A percentile compares a stretch with the other conserved stretches of the same genome.
phyloP scores from a whole-genome alignment of 92 coral and sea anemone species.

The Ricordea florida region DNA sequence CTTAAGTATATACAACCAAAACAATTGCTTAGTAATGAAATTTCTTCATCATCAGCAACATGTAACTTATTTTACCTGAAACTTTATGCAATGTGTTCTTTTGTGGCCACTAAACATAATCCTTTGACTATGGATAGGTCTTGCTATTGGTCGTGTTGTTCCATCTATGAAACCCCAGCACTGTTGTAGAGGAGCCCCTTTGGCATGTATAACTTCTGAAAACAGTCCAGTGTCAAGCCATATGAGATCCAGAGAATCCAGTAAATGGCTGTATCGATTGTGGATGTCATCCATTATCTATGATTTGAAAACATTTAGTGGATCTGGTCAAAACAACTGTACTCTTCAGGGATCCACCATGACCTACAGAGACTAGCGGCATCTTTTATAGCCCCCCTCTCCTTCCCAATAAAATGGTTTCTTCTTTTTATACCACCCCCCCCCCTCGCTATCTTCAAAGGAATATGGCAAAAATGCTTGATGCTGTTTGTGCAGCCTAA shows the following conservation, averaged over 20 bases:
- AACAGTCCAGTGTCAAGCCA: conserved; percentile 40
- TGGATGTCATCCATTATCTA: conserved; percentile 32
- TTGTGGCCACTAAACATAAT: conserved; percentile 51
- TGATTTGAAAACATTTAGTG: neutral
- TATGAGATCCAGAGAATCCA: conserved; percentile 29
- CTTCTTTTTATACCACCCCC: no score
- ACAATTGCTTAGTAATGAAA: neutral
- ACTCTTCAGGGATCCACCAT: conserved; percentile 18
- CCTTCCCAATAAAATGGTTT: no score
- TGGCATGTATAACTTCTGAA: conserved; percentile 21
- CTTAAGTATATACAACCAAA: conserved; percentile 1
- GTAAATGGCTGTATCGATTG: conserved; percentile 20
- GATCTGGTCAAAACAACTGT: conserved; percentile 15
- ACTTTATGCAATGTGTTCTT: conserved; percentile 36
- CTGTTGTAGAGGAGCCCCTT: conserved; percentile 47
- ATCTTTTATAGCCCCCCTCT: no score
- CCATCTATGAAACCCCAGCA: conserved; percentile 64
- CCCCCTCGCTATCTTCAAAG: no score
- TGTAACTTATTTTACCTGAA: conserved; percentile 25
- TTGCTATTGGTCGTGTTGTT: conserved; percentile 29
- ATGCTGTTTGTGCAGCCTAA: no score
- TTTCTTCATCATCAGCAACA: conserved; percentile 16
- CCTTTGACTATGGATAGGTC: conserved; percentile 35
- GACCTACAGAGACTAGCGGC: no score
- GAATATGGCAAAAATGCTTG: no score